Evolutionary conservation across 2,113 vertebrate species (phyloP), one percentile per base, ranked within the genome.

Genomic region (Orthonyx spaldingii): DNA sequence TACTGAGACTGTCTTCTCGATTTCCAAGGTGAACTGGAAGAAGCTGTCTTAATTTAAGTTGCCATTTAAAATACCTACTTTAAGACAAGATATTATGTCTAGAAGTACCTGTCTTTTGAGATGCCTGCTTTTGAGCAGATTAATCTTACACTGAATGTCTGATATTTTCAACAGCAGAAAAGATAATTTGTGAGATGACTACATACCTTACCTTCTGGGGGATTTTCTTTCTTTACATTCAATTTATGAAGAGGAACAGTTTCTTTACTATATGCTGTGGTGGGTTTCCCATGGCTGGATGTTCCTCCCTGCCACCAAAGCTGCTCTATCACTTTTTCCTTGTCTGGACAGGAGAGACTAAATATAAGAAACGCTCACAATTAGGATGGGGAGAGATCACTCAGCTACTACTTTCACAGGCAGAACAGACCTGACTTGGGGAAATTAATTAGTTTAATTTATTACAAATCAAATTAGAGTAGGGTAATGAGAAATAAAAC

Each of bases 211-310:
- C 5, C 2, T 79, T 60, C 47, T 32, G 10, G 15, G 24, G 6
- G 5, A 27, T 16, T 47, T 68, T 72, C 70, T 74, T 47, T 27
- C 11, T 46, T 69, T 37, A 7, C 8, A 13, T 87, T 89, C 21
- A n/a, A 2, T 19, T 53, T 63, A 42, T 63, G 64, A 71, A 20
- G 19, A 50, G 68, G 27, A 74, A 42, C 22, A 69, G 18, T 60
- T 74, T 41, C 19, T 86, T 69, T 17, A 12, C 71, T 80, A 1
- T n/a, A 7, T 53, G 11, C 19, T 80, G 53, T 80, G 22, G 30
- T 74, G 53, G 26, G 46, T 10, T 0, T 1, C 7, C 16, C 16
- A 35, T 10, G 6, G 4, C 26, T 74, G 68, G 7, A 49, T 61
- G 17, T 49, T 69, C n/a, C 21, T 47, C 14, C 22, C 5, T 76